Conservation (phyloP, 2,797 vertebrate genomes). For the Bovichtus variegatus region DNA sequence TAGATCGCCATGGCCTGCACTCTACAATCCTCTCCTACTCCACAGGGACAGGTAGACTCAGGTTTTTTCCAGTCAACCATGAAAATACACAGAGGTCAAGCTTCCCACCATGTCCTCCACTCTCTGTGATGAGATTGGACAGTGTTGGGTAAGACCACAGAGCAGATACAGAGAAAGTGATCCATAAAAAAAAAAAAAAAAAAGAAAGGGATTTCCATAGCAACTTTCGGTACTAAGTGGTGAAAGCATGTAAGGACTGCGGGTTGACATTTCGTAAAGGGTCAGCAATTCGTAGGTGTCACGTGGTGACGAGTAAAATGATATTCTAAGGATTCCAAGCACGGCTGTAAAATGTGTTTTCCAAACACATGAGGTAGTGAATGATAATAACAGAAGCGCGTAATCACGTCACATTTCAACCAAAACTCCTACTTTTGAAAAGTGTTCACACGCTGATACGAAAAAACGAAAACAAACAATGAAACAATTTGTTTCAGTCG, state of each 20-base stretch:
- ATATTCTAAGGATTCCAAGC: background rate
- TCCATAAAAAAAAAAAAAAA: slow-evolving; percentile 47
- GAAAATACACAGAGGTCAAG: slow-evolving; percentile 78
- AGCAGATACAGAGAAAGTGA: slow-evolving; percentile 47
- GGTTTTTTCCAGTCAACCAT: slow-evolving; percentile 74
- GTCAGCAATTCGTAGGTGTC: background rate
- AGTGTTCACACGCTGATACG: background rate
- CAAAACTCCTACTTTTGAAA: background rate
- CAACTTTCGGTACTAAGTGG: slow-evolving; percentile 12
- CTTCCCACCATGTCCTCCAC: slow-evolving; percentile 59
- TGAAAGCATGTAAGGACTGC: background rate
- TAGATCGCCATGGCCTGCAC: slow-evolving; percentile 73
- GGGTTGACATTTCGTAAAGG: slow-evolving; percentile 16
- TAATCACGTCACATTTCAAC: background rate
- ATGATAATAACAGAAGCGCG: background rate
- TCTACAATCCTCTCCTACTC: slow-evolving; percentile 70
- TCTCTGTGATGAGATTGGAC: slow-evolving; percentile 59
- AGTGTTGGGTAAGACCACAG: slow-evolving; percentile 51
- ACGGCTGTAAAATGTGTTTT: background rate
- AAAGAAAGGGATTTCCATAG: slow-evolving; percentile 39
- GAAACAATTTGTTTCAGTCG: background rate
- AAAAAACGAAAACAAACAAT: background rate
- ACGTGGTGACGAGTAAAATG: background rate
- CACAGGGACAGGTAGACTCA: slow-evolving; percentile 73
- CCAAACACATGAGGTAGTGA: background rate